Base-by-base conservation (phyloP, 2,113 vertebrate species). In the Cettia cetti region DNA sequence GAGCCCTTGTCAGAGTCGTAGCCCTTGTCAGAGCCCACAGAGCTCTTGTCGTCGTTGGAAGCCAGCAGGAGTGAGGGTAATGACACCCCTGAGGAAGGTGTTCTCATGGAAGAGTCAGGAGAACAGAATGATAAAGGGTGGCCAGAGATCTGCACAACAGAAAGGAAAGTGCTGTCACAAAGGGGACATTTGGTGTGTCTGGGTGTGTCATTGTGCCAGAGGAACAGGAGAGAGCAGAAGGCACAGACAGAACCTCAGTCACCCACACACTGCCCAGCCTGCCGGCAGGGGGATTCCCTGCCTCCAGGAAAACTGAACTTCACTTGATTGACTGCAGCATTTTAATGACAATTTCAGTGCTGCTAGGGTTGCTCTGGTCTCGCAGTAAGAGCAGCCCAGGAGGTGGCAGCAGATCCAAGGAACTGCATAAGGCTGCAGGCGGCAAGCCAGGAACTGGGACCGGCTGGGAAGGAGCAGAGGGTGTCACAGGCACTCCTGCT, bases 81-180 rank as follows among this genome's bases (percentile, higher is more conserved):
- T 7, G 98, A 89, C 80, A 96, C 23, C 63, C 95, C 97, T n/a
- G 92, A 97, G 88, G 98, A 99, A 89, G 96, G 94, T 4, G 98
- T 98, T 96, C 98, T 99, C 97, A 77, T 98, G 94, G 98, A 98
- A 71, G 98, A 97, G 89, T 98, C 97, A 5, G 98, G 98, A 57
- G 98, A 98, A 61, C 95, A 97, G 6, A 99, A 99, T 26, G 94
- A 10, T 14, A 56, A 95, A 13, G 98, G 98, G 8, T 98, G 99
- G 88, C 99, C 98, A 0, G 98, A 98, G 47, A 98, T 97, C 99
- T 99, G 89, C 23, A 72, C 56, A 65, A 82, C 13, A 10, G 16
- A 88, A 71, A 83, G 71, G 77, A 45, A 85, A 90, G 13, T 11
- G n/a, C 26, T 4, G 15, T 97, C 53, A 93, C 53, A 33, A 54